These are phyloP conservation scores for Felis chaus DNA, from an alignment of 2,113 vertebrate species.

Conservation along the genomic window DNA sequence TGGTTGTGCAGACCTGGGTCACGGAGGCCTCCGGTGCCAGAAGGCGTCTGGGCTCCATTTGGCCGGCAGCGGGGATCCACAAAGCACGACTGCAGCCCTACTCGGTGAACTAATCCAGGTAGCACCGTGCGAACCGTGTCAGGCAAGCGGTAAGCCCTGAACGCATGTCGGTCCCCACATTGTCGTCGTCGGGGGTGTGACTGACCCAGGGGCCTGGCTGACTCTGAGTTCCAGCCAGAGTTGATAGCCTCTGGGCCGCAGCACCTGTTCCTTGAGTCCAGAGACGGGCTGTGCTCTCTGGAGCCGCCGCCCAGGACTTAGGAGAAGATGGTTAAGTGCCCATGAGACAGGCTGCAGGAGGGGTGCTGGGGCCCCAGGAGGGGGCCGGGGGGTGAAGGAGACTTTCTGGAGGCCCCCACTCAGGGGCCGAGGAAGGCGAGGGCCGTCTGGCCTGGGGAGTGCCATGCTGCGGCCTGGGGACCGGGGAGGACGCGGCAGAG, in stretches of 20 bases:
- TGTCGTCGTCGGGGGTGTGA: not conserved
- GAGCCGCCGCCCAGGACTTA: not conserved
- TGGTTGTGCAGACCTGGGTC: not conserved
- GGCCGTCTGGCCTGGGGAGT: not conserved
- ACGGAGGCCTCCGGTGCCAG: not conserved
- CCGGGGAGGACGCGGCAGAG: not conserved
- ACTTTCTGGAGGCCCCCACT: not conserved
- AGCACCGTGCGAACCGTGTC: not conserved
- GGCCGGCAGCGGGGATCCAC: not conserved
- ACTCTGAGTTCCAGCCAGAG: not conserved
- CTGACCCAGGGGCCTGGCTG: not conserved
- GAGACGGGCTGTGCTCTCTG: not conserved
- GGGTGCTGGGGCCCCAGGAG: not conserved
- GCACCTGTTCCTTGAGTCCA: not conserved
- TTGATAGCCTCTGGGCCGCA: not conserved
- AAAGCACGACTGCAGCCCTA: not conserved
- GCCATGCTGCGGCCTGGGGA: not conserved
- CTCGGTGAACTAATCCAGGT: not conserved
- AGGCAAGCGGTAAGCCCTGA: accelerated
- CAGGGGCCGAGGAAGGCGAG: not conserved
- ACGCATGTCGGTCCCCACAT: accelerated
- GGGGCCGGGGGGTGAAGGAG: not conserved
- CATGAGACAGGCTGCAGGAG: not conserved
- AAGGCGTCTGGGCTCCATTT: not conserved
- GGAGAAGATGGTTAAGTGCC: too few relatives aligned